phyloP scores from a whole-genome alignment of 2,797 vertebrate genomes.

The Gallinago solitaria region DNA sequence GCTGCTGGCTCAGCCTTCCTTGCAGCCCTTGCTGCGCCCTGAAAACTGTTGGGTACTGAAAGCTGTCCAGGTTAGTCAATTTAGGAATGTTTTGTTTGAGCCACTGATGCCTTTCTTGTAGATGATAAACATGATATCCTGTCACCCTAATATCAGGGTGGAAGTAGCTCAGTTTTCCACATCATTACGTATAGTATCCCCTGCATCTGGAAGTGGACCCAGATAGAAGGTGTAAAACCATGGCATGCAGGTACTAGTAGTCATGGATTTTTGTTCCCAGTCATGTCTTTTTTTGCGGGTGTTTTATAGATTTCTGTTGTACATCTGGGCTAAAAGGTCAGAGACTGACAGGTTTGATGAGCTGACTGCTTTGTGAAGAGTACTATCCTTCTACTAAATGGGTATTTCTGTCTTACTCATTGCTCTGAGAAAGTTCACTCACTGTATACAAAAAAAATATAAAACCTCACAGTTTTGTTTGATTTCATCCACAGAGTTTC shows the following conservation, averaged over 20 bases:
- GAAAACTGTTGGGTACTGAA: background rate
- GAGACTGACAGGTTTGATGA: background rate
- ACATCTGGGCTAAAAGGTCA: background rate
- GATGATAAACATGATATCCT: background rate
- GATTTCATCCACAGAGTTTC: background rate
- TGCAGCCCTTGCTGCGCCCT: background rate
- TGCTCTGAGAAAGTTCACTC: background rate
- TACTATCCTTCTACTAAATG: background rate
- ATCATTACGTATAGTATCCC: background rate
- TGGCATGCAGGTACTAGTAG: accelerated
- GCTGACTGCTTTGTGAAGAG: background rate
- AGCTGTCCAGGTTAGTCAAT: background rate
- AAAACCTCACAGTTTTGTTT: background rate
- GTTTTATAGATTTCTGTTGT: background rate
- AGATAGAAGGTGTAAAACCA: background rate
- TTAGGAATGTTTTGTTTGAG: background rate
- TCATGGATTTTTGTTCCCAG: background rate
- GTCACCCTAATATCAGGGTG: background rate
- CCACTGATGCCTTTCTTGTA: background rate
- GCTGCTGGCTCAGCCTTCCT: background rate
- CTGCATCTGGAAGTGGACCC: background rate
- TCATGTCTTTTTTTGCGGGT: background rate
- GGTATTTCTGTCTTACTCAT: background rate
- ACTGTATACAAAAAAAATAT: background rate
- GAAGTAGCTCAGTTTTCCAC: background rate